These are phyloP conservation scores for Battus philenor DNA, from an alignment of 1,140 invertebrate species.

Conservation along the genomic window DNA sequence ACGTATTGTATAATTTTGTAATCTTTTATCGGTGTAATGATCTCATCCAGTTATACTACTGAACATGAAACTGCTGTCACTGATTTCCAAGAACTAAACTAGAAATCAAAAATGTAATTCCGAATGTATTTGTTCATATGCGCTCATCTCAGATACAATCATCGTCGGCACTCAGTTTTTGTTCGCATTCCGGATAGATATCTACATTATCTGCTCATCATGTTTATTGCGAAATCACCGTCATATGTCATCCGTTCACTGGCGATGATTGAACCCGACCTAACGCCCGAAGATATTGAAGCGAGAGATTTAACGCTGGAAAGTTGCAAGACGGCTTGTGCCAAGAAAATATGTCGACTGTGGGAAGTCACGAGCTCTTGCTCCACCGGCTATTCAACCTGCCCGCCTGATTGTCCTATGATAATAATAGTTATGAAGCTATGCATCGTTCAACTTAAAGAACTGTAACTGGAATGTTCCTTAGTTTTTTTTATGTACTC, in stretches of 20 bases:
- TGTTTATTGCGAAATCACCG: conserved; percentile 2
- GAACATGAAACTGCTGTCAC: no score
- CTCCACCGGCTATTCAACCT: conserved; percentile 35
- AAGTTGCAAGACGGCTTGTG: conserved; percentile 49
- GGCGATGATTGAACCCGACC: conserved; percentile 22
- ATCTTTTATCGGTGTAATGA: no score
- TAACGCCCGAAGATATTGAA: conserved; percentile 16
- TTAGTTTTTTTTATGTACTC: no score
- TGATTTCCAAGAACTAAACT: no score
- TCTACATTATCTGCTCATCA: conserved; percentile 1
- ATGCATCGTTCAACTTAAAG: no score
- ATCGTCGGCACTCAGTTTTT: not conserved
- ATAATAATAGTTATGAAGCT: conserved; percentile 9
- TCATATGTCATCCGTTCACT: conserved; percentile 6
- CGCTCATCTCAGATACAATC: no score
- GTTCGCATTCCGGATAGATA: not conserved
- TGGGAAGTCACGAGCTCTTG: conserved; percentile 44
- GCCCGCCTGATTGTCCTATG: conserved; percentile 23
- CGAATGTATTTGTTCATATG: no score
- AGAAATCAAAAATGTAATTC: no score
- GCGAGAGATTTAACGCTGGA: conserved; percentile 40
- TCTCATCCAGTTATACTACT: no score
- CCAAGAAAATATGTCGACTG: conserved; percentile 27
- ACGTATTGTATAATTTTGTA: no score
- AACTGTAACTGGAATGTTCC: no score